Evolutionary conservation across 2,797 vertebrate species (phyloP), one percentile per base, ranked within the genome.

Genomic region (Hirundo rustica): DNA sequence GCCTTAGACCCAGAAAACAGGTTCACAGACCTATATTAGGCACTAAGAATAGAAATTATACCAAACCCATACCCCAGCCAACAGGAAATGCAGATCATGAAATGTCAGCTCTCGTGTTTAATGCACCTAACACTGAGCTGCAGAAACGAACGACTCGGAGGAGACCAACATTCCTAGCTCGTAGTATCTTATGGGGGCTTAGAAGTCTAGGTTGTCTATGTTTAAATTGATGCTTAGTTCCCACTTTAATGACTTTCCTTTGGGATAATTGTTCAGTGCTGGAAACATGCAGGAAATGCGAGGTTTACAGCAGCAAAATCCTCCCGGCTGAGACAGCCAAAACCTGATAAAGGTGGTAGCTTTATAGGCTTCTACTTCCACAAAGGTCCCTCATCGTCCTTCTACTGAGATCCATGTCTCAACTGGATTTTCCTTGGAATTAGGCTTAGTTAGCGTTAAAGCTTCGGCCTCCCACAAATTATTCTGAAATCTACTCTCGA

Each of bases 1-100:
- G 54, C 58, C 79, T 89, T 62, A 90, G 76, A 85, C 62, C 34
- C 48, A 94, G 88, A 85, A 95, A 70, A 29, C 73, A 90, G 50
- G n/a, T 88, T 86, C 44, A 72, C 5, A 92, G 91, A 87, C 96
- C 91, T 95, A n/a, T 45, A 92, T 86, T 72, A 58, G 40, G 11
- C 42, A 55, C 88, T 51, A 88, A 92, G 76, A 96, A 96, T 84
- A 93, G 82, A 86, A 91, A 51, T 62, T 14, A 72, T 13, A 93
- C 51, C 16, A 7, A 81, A 38, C 25, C 19, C 81, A 78, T 23
- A 47, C 2, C 29, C 32, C 29, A 92, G 51, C 32, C 48, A 72
- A 71, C 0, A 13, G 61, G 34, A 60, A 96, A 66, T 3, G 4
- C 22, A 89, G 38, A 72, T 67, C 3, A 3, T 34, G 42, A 84